Percentiles rank a stretch among this genome's conserved stretches.
Conservation (phyloP, 64 coral and sea anemone species). For the Stylophora pistillata region DNA sequence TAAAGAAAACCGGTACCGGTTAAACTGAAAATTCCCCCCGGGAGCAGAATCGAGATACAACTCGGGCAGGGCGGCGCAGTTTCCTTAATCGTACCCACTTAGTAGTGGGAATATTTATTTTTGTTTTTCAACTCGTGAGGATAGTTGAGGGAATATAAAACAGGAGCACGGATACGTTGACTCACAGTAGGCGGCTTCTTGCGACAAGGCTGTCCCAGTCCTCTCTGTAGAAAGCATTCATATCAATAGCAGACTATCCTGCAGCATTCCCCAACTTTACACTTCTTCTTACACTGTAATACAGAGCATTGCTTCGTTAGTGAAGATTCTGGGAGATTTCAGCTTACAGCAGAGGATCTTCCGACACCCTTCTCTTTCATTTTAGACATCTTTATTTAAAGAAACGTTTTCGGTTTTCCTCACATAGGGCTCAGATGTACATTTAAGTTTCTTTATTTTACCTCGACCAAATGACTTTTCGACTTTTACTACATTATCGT, state of each 20-base stretch:
- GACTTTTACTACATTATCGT: too few species aligned
- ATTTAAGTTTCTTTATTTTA: background rate
- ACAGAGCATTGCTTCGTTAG: background rate
- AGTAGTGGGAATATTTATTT: too few species aligned
- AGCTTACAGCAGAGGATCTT: background rate
- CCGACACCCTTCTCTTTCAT: background rate
- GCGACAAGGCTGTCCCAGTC: slow-evolving; percentile 6
- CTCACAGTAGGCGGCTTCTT: background rate
- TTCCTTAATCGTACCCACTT: too few species aligned
- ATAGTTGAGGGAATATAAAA: too few species aligned
- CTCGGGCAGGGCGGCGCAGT: too few species aligned
- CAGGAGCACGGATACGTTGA: background rate
- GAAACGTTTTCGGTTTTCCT: background rate
- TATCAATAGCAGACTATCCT: background rate
- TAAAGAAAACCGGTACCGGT: too few species aligned
- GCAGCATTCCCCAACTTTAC: slow-evolving; percentile 3
- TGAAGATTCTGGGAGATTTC: too few species aligned
- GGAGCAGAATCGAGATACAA: too few species aligned
- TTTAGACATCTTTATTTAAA: background rate
- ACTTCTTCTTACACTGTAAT: background rate
- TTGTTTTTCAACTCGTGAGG: too few species aligned
- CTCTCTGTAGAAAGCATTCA: background rate
- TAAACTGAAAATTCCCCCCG: too few species aligned
- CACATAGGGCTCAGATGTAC: background rate
- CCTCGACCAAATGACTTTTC: too few species aligned